Conservation (phyloP, 2,888 invertebrate species). For the Aspidiotus destructor region DNA sequence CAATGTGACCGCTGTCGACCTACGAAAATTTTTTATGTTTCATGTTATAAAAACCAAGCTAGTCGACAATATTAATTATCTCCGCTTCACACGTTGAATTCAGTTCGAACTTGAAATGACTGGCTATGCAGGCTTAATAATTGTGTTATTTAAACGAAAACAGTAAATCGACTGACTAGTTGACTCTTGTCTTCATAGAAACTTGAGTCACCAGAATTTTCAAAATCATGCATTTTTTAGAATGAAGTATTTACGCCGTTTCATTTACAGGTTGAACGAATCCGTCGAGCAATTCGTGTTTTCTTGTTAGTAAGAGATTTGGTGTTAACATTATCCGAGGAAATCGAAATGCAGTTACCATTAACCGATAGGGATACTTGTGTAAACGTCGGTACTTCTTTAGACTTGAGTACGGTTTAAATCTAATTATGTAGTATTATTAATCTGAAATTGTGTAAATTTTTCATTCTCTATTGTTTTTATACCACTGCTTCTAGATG, state of each 20-base stretch:
- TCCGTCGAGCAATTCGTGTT: slow-evolving; percentile 79
- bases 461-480: neutral
- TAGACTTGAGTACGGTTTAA: slow-evolving; percentile 82
- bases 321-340: slow-evolving; percentile 67
- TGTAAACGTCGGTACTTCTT: slow-evolving; percentile 66
- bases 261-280: slow-evolving; percentile 62
- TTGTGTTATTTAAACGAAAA: no score
- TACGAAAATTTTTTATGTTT: no score
- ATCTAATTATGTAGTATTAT: slow-evolving; percentile 11
- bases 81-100: no score
- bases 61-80: no score
- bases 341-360: slow-evolving; percentile 77
- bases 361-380: slow-evolving; percentile 77
- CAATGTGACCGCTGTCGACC: no score
- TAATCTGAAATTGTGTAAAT: neutral
- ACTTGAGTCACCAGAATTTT: no score
- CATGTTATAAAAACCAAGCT: no score
- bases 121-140: no score
- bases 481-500: slow-evolving; percentile 54
- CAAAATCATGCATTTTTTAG: slow-evolving; percentile 11
- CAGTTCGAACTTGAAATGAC: no score
- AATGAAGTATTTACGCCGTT: neutral
- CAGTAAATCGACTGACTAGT: no score
- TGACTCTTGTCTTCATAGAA: no score
- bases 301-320: slow-evolving; percentile 80